Conservation (phyloP, 23 tunicate species). For the Trididemnum nubilum region DNA sequence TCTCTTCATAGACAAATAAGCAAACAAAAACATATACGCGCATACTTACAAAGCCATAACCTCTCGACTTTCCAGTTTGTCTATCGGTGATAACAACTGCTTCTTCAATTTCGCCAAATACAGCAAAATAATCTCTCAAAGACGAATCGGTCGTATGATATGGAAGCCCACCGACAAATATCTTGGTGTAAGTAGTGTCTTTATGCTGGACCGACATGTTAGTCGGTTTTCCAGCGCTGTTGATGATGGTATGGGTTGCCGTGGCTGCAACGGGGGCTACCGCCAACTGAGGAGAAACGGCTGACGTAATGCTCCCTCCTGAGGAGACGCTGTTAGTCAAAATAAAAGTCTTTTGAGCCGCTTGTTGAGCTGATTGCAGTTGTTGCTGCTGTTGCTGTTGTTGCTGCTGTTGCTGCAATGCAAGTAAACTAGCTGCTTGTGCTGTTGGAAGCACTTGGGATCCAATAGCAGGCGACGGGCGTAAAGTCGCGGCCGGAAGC, state of each 20-base stretch:
- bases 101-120: conserved; percentile 97
- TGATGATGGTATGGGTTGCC: conserved; percentile 74
- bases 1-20: no score
- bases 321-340: conserved; percentile 27
- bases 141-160: conserved; percentile 98
- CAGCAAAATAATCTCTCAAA: conserved; percentile 84
- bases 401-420: conserved; percentile 46
- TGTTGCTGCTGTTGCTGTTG: no score
- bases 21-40: no score
- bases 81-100: conserved; percentile 99
- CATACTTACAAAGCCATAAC: conserved; percentile 98
- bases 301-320: conserved; percentile 21
- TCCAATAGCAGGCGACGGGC: conserved; percentile 29
- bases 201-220: conserved; percentile 86
- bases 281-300: conserved; percentile 39
- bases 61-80: conserved; percentile 88
- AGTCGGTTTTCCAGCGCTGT: conserved; percentile 92
- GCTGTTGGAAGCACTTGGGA: conserved; percentile 36
- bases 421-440: conserved; percentile 40
- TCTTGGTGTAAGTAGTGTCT: conserved; percentile 99
- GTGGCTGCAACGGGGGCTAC: conserved; percentile 47
- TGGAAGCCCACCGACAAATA: conserved; percentile 98
- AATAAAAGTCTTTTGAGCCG: conserved; percentile 37
- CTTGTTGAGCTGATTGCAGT: conserved; percentile 37
- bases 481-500: conserved; percentile 13